Evolutionary conservation across 2,113 vertebrate species (phyloP), one percentile per base, ranked within the genome.

Genomic region (Platichthys stellatus): DNA sequence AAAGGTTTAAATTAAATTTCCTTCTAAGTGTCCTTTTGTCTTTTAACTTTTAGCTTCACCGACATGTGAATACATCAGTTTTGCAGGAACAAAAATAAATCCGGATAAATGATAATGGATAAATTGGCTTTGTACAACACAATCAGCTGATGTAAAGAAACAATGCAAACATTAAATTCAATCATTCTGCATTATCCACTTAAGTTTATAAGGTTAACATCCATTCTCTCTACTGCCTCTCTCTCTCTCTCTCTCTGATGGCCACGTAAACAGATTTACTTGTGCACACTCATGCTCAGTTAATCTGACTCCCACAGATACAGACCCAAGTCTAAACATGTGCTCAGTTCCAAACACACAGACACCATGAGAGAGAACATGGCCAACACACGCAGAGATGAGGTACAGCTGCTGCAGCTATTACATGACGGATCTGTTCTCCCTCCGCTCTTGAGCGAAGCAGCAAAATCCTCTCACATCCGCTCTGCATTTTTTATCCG

Each of bases 341-440:
- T 18, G 23, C 61, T 51, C 62, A 47, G 24, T 72, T 43, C 51
- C 63, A 58, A 45, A 65, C 35, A 65, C 23, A 56, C 21, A 43
- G 28, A 67, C 59, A 70, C 23, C 62, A 13, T 23, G 23, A 20
- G 9, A 17, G 26, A 73, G 54, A 74, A 72, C 74, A 79, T 18
- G 28, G 85, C 62, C 73, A 89, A 88, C 76, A 45, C 69, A 61
- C 72, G 53, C 35, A 28, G 47, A 61, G 78, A 86, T 66, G 62
- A 65, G 11, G 72, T 86, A 43, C 89, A 89, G 69, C 84, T 88
- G 84, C 85, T 84, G 84, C 23, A 45, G 71, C 61, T 66, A 8
- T 71, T 73, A 76, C 54, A 81, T 72, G 68, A 69, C 73, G 17
- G 31, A 4, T 73, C 61, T 58, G 35, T 40, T 49, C 26, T 77